Evolutionary conservation across 2,888 invertebrate species (phyloP).

Genomic region (Corythucha ciliata): DNA sequence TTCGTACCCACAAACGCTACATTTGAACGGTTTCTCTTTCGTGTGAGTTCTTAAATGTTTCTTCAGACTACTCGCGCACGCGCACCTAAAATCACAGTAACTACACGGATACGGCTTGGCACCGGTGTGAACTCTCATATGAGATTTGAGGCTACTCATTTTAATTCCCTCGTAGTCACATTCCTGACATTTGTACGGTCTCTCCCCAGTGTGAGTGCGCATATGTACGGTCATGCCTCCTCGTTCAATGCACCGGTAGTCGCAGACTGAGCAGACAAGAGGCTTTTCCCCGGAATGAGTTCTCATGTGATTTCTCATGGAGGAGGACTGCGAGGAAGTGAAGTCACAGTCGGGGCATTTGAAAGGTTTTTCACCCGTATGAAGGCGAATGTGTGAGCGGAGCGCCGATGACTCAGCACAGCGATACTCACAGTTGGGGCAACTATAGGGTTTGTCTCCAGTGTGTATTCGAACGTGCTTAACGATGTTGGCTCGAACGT

Average conservation of each 20-base stretch:
- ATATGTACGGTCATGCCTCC: slow-evolving; percentile 4
- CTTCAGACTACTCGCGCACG: neutral
- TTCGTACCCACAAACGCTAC: slow-evolving; percentile 11
- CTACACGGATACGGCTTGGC: too few species aligned
- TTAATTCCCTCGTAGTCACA: too few species aligned
- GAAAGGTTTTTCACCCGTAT: slow-evolving; percentile 13
- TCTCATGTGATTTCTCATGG: slow-evolving; percentile 3
- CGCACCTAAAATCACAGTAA: too few species aligned
- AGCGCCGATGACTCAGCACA: too few species aligned
- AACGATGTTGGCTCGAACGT: neutral
- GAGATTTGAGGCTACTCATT: too few species aligned
- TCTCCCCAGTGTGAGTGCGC: slow-evolving; percentile 4
- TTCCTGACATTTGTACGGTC: slow-evolving; percentile 1
- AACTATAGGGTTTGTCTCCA: slow-evolving; percentile 14
- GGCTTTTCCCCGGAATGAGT: slow-evolving; percentile 7
- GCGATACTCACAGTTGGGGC: slow-evolving; percentile 17
- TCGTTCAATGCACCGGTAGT: slow-evolving; percentile 5
- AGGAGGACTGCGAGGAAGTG: neutral
- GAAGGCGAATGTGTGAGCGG: neutral
- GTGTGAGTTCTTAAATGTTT: slow-evolving; percentile 8
- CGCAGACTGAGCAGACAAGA: slow-evolving; percentile 5
- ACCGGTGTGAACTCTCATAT: too few species aligned
- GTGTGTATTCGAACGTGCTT: slow-evolving; percentile 15
- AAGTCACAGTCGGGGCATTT: slow-evolving; percentile 1
- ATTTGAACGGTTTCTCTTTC: slow-evolving; percentile 11